phyloP scores from a whole-genome alignment of 2,113 vertebrate genomes.

The Platanista minor region DNA sequence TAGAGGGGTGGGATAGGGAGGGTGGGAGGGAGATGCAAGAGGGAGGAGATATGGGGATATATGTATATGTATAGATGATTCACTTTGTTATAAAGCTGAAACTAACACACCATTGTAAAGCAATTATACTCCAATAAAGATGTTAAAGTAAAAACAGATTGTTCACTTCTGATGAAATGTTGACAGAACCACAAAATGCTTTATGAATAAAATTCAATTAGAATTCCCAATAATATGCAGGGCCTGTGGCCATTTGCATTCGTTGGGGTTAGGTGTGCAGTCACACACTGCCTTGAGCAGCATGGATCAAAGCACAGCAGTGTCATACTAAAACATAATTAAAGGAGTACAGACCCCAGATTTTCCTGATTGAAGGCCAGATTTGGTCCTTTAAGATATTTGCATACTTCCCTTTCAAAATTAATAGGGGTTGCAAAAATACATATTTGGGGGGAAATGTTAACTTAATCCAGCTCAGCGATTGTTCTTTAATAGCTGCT shows the following conservation, averaged over 20 bases:
- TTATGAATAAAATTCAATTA: constrained; percentile 1
- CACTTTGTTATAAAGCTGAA: too few relatives aligned
- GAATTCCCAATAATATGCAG: neutral
- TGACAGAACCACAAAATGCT: neutral
- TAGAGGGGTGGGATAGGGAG: too few relatives aligned
- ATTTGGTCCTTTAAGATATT: neutral
- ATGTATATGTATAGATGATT: too few relatives aligned
- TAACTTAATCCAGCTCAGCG: neutral
- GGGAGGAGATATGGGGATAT: too few relatives aligned
- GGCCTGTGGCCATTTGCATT: neutral
- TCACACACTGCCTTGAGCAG: neutral
- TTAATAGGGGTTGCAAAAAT: constrained; percentile 2
- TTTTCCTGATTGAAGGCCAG: neutral
- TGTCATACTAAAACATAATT: neutral
- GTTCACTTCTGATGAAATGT: constrained; percentile 42
- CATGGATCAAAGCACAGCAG: neutral
- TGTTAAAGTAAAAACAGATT: constrained; percentile 57
- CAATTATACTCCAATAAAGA: too few relatives aligned
- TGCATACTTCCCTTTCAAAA: neutral
- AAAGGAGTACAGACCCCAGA: neutral
- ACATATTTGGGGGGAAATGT: neutral
- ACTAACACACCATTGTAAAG: too few relatives aligned
- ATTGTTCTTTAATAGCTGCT: neutral
- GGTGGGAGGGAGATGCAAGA: too few relatives aligned
- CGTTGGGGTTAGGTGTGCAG: neutral